These are phyloP conservation scores for Gadus chalcogrammus DNA, from an alignment of 2,113 vertebrate species.

Conservation along the genomic window DNA sequence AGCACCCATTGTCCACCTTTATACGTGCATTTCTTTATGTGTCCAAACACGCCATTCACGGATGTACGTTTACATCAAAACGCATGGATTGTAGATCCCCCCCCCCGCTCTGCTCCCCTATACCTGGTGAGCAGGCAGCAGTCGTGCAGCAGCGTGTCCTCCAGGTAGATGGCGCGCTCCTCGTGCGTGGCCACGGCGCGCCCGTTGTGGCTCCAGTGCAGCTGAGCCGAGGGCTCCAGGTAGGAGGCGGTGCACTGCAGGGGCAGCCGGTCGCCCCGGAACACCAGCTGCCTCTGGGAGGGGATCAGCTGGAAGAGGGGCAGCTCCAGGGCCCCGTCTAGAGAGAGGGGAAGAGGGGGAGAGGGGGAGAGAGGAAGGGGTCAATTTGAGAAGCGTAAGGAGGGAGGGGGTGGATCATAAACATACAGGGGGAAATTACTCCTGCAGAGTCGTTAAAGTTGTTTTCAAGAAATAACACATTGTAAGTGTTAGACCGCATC, in stretches of 20 bases:
- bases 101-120: too few species aligned
- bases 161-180: slow-evolving; percentile 77
- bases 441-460: too few species aligned
- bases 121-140: slow-evolving; percentile 73
- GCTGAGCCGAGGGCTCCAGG: slow-evolving; percentile 71
- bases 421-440: too few species aligned
- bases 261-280: slow-evolving; percentile 83
- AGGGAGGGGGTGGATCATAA: too few species aligned
- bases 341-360: slow-evolving; percentile 20
- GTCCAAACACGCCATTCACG: too few species aligned
- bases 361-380: too few species aligned
- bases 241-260: slow-evolving; percentile 86
- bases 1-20: too few species aligned
- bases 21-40: too few species aligned
- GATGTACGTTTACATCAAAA: background rate
- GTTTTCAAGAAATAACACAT: too few species aligned
- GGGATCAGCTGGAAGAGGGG: slow-evolving; percentile 89
- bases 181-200: slow-evolving; percentile 72
- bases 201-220: slow-evolving; percentile 81
- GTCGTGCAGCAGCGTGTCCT: slow-evolving; percentile 86
- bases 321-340: slow-evolving; percentile 83
- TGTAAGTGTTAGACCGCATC: too few species aligned
- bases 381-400: too few species aligned
- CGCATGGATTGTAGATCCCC: background rate
- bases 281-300: slow-evolving; percentile 86